Base-by-base conservation (phyloP, 2,797 vertebrate genomes). In the Coreius guichenoti region DNA sequence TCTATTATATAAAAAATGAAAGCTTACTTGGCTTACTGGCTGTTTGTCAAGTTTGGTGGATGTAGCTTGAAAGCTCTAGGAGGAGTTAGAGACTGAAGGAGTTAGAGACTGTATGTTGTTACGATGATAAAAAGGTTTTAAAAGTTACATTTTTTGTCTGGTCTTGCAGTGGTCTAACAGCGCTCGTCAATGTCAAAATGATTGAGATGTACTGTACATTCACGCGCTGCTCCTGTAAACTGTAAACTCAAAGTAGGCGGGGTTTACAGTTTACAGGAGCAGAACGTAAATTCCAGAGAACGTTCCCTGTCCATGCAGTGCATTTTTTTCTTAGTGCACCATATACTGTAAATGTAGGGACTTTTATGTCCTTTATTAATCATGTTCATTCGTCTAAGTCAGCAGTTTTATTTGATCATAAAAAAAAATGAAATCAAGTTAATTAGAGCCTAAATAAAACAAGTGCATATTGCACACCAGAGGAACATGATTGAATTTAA, bases 391-490 rank as follows among this genome's bases (percentile, higher is more conserved):
- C 29, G 1, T 17, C 36, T 23, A 17, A 75, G 31, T 65, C 81
- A 67, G 72, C 70, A 51, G 43, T 61, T 49, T n/a, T 47, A 51
- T 31, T 82, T 63, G 29, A n/a, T 73, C 68, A 73, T 16, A 73
- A 45, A 23, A 6, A 6, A 45, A 26, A 65, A 47, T 31, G 9
- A 29, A 7, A 14, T 17, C 12, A 7, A 49, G 16, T 51, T 58
- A 11, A 78, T 78, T 61, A 26, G 36, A 78, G 23, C 23, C 54
- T 16, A 61, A 58, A 61, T 16, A 61, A 78, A 78, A 26, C 7
- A 65, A 16, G 61, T 31, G 2, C 26, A 26, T n/a, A 76, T 26
- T 61, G 54, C 54, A 26, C 75, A 26, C 23, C 54, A 75, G 47
- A 51, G 19, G n/a, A 45, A 63, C 36, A 63, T 63, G 36, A 63